Evolutionary conservation across 2,888 invertebrate species (phyloP).

Genomic region (Ptychoptera contaminata): DNA sequence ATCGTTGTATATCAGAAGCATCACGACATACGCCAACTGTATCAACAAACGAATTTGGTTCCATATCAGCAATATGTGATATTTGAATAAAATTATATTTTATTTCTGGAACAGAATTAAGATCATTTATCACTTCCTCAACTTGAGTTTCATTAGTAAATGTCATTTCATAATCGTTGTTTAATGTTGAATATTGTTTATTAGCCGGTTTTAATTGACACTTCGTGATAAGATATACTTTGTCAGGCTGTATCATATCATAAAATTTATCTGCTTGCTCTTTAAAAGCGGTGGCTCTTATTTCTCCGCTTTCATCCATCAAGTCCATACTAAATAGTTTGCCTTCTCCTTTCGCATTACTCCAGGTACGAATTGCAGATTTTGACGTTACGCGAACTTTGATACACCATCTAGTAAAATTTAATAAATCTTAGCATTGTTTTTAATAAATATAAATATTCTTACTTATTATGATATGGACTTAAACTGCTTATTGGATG

Average conservation of each 20-base stretch:
- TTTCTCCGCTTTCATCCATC: constrained; percentile 89
- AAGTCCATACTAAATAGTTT: constrained; percentile 85
- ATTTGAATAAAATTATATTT: constrained; percentile 66
- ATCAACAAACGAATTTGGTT: constrained; percentile 57
- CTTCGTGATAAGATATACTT: constrained; percentile 75
- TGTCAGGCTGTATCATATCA: constrained; percentile 74
- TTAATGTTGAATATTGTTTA: constrained; percentile 65
- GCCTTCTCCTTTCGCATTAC: constrained; percentile 84
- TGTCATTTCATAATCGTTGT: constrained; percentile 95
- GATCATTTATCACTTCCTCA: constrained; percentile 40
- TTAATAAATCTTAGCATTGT: background rate
- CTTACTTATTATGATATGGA: constrained; percentile 83
- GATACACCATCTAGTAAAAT: constrained; percentile 62
- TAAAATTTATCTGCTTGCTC: constrained; percentile 78
- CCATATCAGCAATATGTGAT: constrained; percentile 48
- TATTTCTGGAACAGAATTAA: constrained; percentile 52
- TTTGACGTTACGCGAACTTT: constrained; percentile 80
- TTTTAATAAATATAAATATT: constrained; percentile 7
- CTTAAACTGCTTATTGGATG: constrained; percentile 67
- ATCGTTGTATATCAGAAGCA: constrained; percentile 49
- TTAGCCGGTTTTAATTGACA: constrained; percentile 85
- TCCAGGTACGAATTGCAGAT: constrained; percentile 68
- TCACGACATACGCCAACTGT: constrained; percentile 75
- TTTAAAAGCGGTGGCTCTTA: constrained; percentile 79
- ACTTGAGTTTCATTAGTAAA: constrained; percentile 58